phyloP scores from a whole-genome alignment of 2,113 vertebrate genomes.

The Marmota flaviventris region DNA sequence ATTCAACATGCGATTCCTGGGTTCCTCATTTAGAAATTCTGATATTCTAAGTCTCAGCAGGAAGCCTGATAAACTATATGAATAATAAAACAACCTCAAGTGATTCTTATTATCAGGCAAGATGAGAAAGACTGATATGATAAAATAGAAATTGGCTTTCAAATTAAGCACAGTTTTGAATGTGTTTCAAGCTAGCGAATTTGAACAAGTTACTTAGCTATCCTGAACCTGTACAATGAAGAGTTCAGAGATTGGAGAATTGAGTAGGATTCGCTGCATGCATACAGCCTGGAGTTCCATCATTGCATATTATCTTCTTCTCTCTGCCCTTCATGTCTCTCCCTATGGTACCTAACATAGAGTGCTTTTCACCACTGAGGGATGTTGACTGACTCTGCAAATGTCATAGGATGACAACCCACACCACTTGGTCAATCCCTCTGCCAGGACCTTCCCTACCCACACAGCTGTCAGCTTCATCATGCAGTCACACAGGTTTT shows the following conservation, averaged over 20 bases:
- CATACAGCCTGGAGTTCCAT: not conserved
- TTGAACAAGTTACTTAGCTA: not conserved
- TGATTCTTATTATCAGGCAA: not conserved
- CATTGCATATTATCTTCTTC: not conserved
- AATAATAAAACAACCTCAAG: not conserved
- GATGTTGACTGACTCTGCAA: not conserved
- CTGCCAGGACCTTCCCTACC: not conserved
- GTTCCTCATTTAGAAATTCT: not conserved
- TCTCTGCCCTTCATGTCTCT: not conserved
- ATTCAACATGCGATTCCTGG: not conserved
- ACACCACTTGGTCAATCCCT: not conserved
- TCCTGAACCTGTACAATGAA: not conserved
- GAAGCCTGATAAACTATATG: not conserved
- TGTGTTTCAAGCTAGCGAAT: not conserved
- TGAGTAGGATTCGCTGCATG: not conserved
- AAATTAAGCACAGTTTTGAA: not conserved
- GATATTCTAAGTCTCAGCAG: not conserved
- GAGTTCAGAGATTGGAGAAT: not conserved
- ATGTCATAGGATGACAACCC: not conserved
- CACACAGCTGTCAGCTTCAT: not conserved
- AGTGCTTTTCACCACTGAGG: not conserved
- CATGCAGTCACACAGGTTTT: not conserved
- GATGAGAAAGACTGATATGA: not conserved
- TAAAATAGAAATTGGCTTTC: not conserved
- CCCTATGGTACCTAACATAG: not conserved